A percentile compares a stretch with the other conserved stretches of the same genome.
Conservation (phyloP, 2,797 vertebrate species). For the Cygnus olor region DNA sequence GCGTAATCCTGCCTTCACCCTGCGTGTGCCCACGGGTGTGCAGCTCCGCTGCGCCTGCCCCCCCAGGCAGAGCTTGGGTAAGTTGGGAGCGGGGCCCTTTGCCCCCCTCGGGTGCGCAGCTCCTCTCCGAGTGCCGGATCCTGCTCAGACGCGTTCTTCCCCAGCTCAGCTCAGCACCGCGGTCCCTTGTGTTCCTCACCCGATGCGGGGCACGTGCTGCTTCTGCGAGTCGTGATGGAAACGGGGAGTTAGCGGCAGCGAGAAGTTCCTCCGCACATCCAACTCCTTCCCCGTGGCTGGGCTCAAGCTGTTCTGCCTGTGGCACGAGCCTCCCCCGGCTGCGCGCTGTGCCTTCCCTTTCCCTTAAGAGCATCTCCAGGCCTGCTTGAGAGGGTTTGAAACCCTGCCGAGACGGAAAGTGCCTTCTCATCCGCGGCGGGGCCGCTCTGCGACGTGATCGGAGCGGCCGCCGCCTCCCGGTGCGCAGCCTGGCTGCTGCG, state of each 20-base stretch:
- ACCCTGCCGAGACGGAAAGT: constrained; percentile 4
- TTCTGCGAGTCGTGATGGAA: not conserved
- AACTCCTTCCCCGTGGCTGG: not conserved
- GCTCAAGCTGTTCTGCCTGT: not conserved
- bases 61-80: not conserved
- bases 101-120: not conserved
- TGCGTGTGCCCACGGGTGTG: not conserved
- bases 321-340: fast-evolving
- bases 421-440: constrained; percentile 41
- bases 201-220: fast-evolving
- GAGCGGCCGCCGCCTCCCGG: not conserved
- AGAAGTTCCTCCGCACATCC: not conserved
- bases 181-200: not conserved
- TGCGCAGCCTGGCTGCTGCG: not conserved
- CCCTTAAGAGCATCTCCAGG: not conserved
- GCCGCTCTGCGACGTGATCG: not conserved
- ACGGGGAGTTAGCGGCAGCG: fast-evolving
- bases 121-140: fast-evolving
- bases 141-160: fast-evolving
- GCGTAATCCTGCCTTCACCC: not conserved
- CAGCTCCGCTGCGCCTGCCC: fast-evolving
- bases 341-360: fast-evolving
- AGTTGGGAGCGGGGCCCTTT: not conserved
- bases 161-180: fast-evolving
- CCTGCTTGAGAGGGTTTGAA: not conserved